Conservation (phyloP, 2,888 invertebrate species). For the Pristionchus japonicus region DNA sequence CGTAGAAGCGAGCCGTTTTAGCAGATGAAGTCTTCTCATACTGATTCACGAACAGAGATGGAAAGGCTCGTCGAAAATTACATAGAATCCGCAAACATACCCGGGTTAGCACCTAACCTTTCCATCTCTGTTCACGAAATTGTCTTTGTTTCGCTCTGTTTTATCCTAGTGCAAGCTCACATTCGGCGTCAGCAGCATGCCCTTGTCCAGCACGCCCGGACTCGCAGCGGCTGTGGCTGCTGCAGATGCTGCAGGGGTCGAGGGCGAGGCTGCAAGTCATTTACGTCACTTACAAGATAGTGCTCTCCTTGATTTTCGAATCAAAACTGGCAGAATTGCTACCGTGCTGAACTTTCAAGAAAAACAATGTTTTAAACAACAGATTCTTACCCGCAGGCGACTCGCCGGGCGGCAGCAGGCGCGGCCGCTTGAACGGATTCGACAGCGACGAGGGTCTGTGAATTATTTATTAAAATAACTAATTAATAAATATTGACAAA, state of each 20-base stretch:
- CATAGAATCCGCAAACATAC: too few relatives aligned
- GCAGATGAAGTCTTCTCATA: too few relatives aligned
- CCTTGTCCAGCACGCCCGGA: conserved; percentile 11
- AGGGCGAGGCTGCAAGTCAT: not conserved
- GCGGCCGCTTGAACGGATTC: conserved; percentile 49
- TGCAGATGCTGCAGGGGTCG: not conserved
- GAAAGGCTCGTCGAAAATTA: too few relatives aligned
- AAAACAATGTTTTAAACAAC: not conserved
- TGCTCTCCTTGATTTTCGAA: too few relatives aligned
- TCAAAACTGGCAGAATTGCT: too few relatives aligned
- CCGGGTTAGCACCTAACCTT: too few relatives aligned
- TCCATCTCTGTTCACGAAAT: too few relatives aligned
- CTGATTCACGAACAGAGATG: too few relatives aligned
- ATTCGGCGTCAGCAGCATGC: conserved; percentile 26
- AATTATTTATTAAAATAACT: not conserved
- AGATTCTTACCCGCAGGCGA: not conserved
- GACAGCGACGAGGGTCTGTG: not conserved
- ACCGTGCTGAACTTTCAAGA: too few relatives aligned
- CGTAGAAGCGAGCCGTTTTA: too few relatives aligned
- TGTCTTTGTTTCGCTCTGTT: not conserved
- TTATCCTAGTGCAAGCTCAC: not conserved
- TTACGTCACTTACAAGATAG: too few relatives aligned
- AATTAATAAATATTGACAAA: too few relatives aligned
- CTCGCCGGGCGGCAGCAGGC: conserved; percentile 20
- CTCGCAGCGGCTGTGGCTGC: not conserved